Conservation (phyloP, 2,797 vertebrate species). For the Chiloscyllium punctatum region DNA sequence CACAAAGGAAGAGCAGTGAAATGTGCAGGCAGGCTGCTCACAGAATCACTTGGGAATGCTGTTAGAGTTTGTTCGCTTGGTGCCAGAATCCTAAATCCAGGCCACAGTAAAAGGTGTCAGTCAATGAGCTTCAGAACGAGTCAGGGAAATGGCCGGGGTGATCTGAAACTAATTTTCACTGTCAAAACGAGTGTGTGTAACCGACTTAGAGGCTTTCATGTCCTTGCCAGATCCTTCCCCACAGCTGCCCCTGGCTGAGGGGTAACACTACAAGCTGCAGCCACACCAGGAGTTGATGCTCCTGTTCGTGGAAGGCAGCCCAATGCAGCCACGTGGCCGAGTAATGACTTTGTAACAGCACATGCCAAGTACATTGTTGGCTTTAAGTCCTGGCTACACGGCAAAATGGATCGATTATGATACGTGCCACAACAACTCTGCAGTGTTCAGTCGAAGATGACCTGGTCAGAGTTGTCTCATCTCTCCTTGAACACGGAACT, state of each 20-base stretch:
- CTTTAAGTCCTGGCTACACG: background rate
- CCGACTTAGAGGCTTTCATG: background rate
- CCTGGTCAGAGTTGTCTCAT: no score
- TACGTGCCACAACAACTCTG: no score
- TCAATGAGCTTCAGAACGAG: background rate
- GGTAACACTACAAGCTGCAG: no score
- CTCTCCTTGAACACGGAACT: no score
- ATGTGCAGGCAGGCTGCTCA: background rate
- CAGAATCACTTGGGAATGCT: background rate
- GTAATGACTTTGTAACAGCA: background rate
- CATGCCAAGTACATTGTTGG: background rate
- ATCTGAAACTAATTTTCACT: no score
- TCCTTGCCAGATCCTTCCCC: background rate
- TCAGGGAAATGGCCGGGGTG: no score
- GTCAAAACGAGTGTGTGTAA: no score
- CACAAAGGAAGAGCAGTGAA: background rate
- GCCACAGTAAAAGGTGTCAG: background rate
- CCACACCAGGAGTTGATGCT: background rate
- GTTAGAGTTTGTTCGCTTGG: background rate
- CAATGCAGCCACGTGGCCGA: background rate
- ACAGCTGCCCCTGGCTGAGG: background rate
- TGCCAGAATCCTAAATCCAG: background rate
- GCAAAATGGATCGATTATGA: background rate
- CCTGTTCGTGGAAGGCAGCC: background rate
- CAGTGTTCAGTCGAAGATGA: background rate